Evolutionary conservation across 2,113 vertebrate species (phyloP), one percentile per base, ranked within the genome.

Genomic region (Callocephalon fimbriatum): DNA sequence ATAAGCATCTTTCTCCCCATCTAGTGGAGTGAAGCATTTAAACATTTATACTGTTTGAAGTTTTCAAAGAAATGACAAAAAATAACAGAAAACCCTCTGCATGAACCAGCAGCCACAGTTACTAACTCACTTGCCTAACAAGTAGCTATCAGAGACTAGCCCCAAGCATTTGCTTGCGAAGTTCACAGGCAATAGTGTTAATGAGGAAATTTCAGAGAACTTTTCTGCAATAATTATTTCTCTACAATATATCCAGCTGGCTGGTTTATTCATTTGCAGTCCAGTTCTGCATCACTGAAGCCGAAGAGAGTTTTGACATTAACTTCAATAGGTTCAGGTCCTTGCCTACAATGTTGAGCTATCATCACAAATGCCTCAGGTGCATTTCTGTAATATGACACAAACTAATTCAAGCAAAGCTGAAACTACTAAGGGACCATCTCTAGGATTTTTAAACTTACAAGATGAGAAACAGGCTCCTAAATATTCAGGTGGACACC

Each of bases 21-120:
- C 92, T 86, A 94, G 86, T 81, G 93, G 71, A 93, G 86, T 29
- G 81, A 95, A 92, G 72, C 78, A 53, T 85, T 90, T 93, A 94
- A 94, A 95, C 54, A 90, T 88, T 93, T 75, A 56, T 42, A 63
- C 53, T 63, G 72, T 94, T 71, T 75, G 58, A 93, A 94, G 15
- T 48, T 63, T 78, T 95, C 81, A 94, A 93, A 95, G 31, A 77
- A 92, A 83, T 54, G 29, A 92, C 45, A 82, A 79, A 88, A 84
- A 9, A 2, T 7, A 82, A 47, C 31, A 78, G 56, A 81, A 73
- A 90, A 25, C 14, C 17, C 29, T 61, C 53, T 73, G 27, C 38
- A 86, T 53, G 72, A 96, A 82, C 50, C 65, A 95, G 61, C 58
- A 78, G 84, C 53, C 82, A 88, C 54, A 76, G 50, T 47, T 90